These are phyloP conservation scores for Apocheima hispidaria DNA, from an alignment of 2,888 invertebrate species.

Conservation along the genomic window DNA sequence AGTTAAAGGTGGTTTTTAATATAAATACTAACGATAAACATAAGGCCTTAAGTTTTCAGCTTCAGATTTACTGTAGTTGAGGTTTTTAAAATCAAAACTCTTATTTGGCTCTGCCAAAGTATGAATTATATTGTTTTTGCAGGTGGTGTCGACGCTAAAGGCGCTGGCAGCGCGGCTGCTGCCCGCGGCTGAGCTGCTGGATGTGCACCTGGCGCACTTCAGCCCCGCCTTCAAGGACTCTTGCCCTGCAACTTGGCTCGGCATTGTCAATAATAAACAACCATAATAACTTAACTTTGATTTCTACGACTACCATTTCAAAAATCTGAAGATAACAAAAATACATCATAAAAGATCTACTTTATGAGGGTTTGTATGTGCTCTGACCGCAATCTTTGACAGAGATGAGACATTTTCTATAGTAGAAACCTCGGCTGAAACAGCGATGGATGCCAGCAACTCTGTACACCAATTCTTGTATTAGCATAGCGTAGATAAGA, in stretches of 20 bases:
- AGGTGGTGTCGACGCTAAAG: constrained; percentile 71
- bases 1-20: too few relatives aligned
- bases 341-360: neutral
- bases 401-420: neutral
- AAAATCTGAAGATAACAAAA: too few relatives aligned
- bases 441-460: neutral
- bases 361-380: neutral
- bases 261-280: constrained; percentile 76
- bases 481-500: constrained; percentile 25
- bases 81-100: neutral
- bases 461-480: constrained; percentile 4
- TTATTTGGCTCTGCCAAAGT: neutral
- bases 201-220: constrained; percentile 72
- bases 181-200: constrained; percentile 71
- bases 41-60: too few relatives aligned
- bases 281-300: constrained; percentile 34
- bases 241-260: constrained; percentile 73
- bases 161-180: constrained; percentile 64
- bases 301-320: too few relatives aligned
- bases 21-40: too few relatives aligned
- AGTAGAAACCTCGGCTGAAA: neutral
- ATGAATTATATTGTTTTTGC: neutral
- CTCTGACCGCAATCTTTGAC: neutral
- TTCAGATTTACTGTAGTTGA: too few relatives aligned
- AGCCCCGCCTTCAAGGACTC: constrained; percentile 76